Percentiles rank a stretch among this genome's conserved stretches.
Conservation (phyloP, 1,140 invertebrate species). For the Anoplophora glabripennis region DNA sequence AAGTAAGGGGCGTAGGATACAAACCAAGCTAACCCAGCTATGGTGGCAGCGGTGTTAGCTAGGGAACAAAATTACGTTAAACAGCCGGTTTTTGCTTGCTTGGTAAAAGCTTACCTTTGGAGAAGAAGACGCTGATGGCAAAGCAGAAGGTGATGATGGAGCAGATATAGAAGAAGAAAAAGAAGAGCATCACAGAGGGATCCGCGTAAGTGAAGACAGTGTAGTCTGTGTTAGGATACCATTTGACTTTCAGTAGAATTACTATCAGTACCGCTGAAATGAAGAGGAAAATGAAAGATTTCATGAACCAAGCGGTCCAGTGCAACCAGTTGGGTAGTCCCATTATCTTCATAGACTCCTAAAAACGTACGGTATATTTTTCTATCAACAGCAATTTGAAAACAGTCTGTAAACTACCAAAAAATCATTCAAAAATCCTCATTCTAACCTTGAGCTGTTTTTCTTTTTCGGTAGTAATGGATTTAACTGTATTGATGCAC, state of each 20-base stretch:
- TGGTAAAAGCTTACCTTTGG: conserved; percentile 57
- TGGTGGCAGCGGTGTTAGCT: conserved; percentile 71
- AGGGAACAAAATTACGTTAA: conserved; percentile 37
- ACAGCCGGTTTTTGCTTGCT: neutral
- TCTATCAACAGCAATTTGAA: too few species aligned
- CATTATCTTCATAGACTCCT: conserved; percentile 58
- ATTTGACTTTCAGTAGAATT: conserved; percentile 41
- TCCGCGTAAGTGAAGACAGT: conserved; percentile 37
- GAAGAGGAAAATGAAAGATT: conserved; percentile 68
- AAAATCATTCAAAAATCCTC: too few species aligned
- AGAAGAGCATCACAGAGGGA: conserved; percentile 50
- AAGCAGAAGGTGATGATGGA: conserved; percentile 66
- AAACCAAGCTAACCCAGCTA: conserved; percentile 69
- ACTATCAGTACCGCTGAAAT: conserved; percentile 59
- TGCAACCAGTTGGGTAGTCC: conserved; percentile 78
- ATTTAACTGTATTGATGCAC: conserved; percentile 74
- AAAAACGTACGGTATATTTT: neutral
- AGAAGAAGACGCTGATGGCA: conserved; percentile 66
- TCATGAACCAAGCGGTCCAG: conserved; percentile 81
- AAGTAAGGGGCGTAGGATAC: conserved; percentile 70
- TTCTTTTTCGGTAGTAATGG: conserved; percentile 62
- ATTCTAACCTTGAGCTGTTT: conserved; percentile 59
- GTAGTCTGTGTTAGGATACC: conserved; percentile 33
- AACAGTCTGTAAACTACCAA: too few species aligned
- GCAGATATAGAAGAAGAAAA: conserved; percentile 56